Percentiles rank a stretch among this genome's conserved stretches.
phyloP scores from a whole-genome alignment of 2,888 invertebrate species.

The Marasmarcha lunaedactyla region DNA sequence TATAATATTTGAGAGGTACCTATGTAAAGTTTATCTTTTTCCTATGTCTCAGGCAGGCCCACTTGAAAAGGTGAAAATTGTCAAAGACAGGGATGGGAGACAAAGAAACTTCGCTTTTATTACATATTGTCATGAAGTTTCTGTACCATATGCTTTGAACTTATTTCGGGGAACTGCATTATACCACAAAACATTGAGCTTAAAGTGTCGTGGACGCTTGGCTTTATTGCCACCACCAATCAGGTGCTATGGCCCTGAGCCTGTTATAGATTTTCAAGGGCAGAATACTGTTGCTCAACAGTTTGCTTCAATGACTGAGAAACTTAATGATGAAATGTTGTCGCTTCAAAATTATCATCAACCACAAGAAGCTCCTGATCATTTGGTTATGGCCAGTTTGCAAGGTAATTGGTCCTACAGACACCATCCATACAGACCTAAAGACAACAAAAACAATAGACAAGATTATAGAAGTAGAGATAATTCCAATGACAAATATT shows the following conservation, averaged over 20 bases:
- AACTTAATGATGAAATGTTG: slow-evolving; percentile 30
- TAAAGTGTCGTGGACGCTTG: slow-evolving; percentile 45
- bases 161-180: slow-evolving; percentile 78
- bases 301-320: slow-evolving; percentile 49
- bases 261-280: slow-evolving; percentile 27
- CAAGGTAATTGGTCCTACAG: slow-evolving; percentile 62
- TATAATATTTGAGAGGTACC: too few species aligned
- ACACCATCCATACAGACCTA: slow-evolving; percentile 48
- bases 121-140: slow-evolving; percentile 79
- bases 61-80: slow-evolving; percentile 79
- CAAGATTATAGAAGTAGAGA: slow-evolving; percentile 33
- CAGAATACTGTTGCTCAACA: slow-evolving; percentile 38
- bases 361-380: slow-evolving; percentile 24
- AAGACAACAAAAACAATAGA: slow-evolving; percentile 28
- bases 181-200: slow-evolving; percentile 70
- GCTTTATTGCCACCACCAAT: slow-evolving; percentile 44
- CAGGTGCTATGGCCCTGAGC: slow-evolving; percentile 40
- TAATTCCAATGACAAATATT: slow-evolving; percentile 21
- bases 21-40: too few species aligned
- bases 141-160: slow-evolving; percentile 81
- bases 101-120: slow-evolving; percentile 82
- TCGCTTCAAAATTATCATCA: slow-evolving; percentile 21
- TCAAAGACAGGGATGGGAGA: slow-evolving; percentile 79
- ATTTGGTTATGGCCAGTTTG: slow-evolving; percentile 49
- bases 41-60: slow-evolving; percentile 85